A percentile compares a stretch with the other conserved stretches of the same genome.
These are phyloP conservation scores for Heliopora coerulea DNA, from an alignment of 92 coral and sea anemone species.

Conservation along the genomic window DNA sequence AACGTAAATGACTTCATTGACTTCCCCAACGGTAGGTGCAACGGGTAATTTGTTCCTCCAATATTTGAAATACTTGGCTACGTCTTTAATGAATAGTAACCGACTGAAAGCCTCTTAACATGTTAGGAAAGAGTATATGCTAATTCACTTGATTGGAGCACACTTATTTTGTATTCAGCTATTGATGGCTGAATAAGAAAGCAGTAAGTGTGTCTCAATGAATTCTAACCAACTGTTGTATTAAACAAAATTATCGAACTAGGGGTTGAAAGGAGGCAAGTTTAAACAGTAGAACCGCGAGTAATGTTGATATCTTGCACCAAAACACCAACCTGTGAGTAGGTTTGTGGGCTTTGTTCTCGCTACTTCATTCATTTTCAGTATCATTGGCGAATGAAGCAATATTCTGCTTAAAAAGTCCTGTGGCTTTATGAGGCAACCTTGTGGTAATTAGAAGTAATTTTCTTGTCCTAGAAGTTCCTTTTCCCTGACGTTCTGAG, in stretches of 20 bases:
- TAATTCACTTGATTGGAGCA: constrained; percentile 5
- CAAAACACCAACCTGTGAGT: no score
- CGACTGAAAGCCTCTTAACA: constrained; percentile 1
- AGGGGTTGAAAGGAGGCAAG: constrained; percentile 12
- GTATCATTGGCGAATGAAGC: not conserved
- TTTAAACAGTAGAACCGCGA: no score
- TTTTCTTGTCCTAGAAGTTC: constrained; percentile 4
- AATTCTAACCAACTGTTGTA: constrained; percentile 23
- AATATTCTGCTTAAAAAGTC: constrained; percentile 14
- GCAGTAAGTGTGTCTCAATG: constrained; percentile 31
- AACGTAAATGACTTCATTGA: not conserved
- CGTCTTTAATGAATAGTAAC: not conserved
- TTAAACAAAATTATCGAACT: constrained; percentile 31
- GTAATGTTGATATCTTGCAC: no score
- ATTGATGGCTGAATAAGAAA: constrained; percentile 9
- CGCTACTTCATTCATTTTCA: not conserved
- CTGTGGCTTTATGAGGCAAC: constrained; percentile 14
- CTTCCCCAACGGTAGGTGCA: not conserved
- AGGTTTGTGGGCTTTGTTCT: not conserved
- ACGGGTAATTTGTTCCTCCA: not conserved
- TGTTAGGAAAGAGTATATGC: not conserved
- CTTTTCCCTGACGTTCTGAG: constrained; percentile 19
- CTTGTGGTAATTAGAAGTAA: constrained; percentile 29
- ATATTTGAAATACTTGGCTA: not conserved
- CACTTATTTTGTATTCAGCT: constrained; percentile 25